Evolutionary conservation across 2,888 invertebrate genomes (phyloP).

Genomic region (Eristalis pertinax): DNA sequence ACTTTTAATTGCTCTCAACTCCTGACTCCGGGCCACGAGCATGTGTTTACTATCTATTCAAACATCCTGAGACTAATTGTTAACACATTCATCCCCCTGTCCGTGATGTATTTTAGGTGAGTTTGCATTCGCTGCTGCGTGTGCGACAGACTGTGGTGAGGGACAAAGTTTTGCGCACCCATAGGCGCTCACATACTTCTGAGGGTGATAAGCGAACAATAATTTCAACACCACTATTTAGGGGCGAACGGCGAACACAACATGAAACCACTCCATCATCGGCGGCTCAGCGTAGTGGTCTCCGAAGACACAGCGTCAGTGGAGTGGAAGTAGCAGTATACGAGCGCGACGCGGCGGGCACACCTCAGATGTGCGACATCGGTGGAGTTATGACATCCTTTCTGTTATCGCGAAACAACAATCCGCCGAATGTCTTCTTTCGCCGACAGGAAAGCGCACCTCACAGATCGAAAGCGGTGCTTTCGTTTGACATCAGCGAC

Average conservation of each 20-base stretch:
- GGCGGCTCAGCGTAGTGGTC: constrained; percentile 3
- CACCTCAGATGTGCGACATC: not conserved
- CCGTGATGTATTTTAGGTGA: not conserved
- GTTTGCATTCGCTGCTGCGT: not conserved
- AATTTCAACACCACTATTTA: constrained; percentile 30
- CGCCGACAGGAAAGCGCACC: constrained; percentile 1
- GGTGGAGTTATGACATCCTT: constrained; percentile 18
- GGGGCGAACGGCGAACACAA: not conserved
- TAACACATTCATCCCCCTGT: constrained; percentile 38
- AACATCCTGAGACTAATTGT: constrained; percentile 50
- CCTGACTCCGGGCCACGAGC: constrained; percentile 30
- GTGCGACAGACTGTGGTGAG: not conserved
- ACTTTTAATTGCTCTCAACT: constrained; percentile 55
- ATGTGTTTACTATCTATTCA: constrained; percentile 53
- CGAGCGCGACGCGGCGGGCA: too few relatives aligned
- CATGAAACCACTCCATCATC: constrained; percentile 39
- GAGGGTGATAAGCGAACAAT: constrained; percentile 35
- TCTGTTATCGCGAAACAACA: not conserved
- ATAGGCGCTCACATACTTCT: constrained; percentile 19
- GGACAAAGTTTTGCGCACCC: constrained; percentile 18
- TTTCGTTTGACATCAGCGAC: not conserved
- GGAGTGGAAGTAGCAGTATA: not conserved
- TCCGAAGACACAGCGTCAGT: not conserved
- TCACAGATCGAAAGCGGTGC: constrained; percentile 9
- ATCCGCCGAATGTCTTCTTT: constrained; percentile 25